Evolutionary conservation across 2,888 invertebrate genomes (phyloP), one percentile per base, ranked within the genome.

Genomic region (Phymatocera aterrima): DNA sequence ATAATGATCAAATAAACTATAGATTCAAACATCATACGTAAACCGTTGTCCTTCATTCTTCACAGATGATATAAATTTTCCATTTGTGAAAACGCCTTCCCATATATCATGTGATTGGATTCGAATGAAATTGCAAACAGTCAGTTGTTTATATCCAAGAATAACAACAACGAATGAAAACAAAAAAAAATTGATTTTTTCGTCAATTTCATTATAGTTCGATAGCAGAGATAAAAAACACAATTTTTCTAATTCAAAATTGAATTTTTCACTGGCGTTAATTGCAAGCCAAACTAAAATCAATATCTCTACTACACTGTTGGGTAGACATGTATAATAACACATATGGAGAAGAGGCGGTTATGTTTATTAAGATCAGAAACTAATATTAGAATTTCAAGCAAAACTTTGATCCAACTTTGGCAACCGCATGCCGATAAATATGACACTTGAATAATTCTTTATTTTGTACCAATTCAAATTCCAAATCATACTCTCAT

Each of bases 241-340:
- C n/a, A 57, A 37, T 51, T 18, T 72, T 37, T 18, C 15, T 6
- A n/a, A 21, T 34, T 31, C n/a, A 72, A 34, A 51, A 72, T 51
- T 72, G 72, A 31, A 72, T 48, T 72, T 51, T 18, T 34, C 51
- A 72, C 31, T 12, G 51, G 34, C 51, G 51, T 51, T 51, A 72
- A 72, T 72, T 48, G 72, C 72, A 72, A 34, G 34, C 34, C 31
- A 51, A 72, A 72, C 72, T 31, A 72, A 72, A 72, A 72, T 72
- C 72, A 72, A 72, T 72, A 68, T n/a, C 61, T n/a, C n/a, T n/a
- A n/a, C n/a, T n/a, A n/a, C 8, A 64, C 64, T 15, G 28, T 28
- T 28, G 21, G 57, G 51, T 21, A 18, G 31, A 72, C 72, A 18
- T 51, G 21, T 24, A 28, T n/a, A 43, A 24, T 31, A 12, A 31